Base-by-base conservation (phyloP, 2,888 invertebrate species). In the Brenthis ino region DNA sequence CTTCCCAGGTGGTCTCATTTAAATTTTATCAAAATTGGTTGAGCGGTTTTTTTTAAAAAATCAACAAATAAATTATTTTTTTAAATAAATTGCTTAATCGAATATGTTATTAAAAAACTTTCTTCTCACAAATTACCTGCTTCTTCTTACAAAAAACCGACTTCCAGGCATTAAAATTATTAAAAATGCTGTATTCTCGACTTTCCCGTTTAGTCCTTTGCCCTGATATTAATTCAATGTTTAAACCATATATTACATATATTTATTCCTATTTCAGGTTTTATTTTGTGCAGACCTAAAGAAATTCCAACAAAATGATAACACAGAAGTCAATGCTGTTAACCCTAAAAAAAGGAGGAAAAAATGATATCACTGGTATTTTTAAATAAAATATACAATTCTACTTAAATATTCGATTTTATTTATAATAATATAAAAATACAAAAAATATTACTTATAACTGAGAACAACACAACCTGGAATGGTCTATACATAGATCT, bases 261-360 rank as follows among this genome's bases (percentile, higher is more conserved):
- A 48, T 53, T 50, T 57, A 56, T 47, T 69, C 75, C 72, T 73
- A 67, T 93, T 94, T 6, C 82, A 96, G 96, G 94, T 97, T 12
- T 84, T 97, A 56, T 97, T 97, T 85, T 96, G 96, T 85, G 96
- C 96, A n/a, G 96, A 97, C 83, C 87, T 97, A 68, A 95, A 95
- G 88, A 94, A 95, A 87, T 95, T 97, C 84, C 94, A 95, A 91
- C 82, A 89, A 53, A 80, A 76, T 16, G 79, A 80, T 16, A 75
- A 66, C 3, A 64, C 64, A 37, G 71, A 71, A 20, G 70, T 75
- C 3, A 71, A 68, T 50, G 73, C 75, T 28, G 77, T 79, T 13
- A 76, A 75, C 58, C 73, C 75, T 13, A 85, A 82, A 69, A 95
- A 83, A 43, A 87, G 82, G 66, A 73, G 79, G 79, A 72, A 85